Base-by-base conservation (phyloP, 2,888 invertebrate genomes). In the Perdita meconis region DNA sequence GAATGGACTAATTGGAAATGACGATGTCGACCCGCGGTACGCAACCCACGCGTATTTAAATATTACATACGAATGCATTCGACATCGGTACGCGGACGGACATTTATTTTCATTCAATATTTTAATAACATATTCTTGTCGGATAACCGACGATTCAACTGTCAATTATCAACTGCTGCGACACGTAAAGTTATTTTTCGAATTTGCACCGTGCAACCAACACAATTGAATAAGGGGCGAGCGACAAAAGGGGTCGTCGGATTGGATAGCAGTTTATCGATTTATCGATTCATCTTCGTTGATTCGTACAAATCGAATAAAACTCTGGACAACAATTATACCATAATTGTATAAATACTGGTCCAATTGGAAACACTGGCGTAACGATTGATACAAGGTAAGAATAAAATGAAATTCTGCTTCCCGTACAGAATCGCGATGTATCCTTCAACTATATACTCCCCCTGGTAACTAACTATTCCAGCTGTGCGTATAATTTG, bases 101-200 rank as follows among this genome's bases (percentile, higher is more conserved):
- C 56, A 47, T 77, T 76, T 76, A 83, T 83, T 80, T 83, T 83
- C 72, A 72, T 76, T 68, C 24, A 56, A 73, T 80, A 69, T 80
- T 73, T 70, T 65, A 80, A 83, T 82, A 80, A 82, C 77, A 59
- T 67, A 82, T 77, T 80, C 83, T 50, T 65, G 71, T 66, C 70
- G 36, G 44, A 69, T 47, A 69, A 65, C 40, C 73, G 53, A 63
- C 64, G 50, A 53, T 61, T 72, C 38, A 55, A 64, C 59, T 80
- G 83, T 82, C 80, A 80, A 80, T 83, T 80, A 77, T 80, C 42
- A 65, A 57, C 50, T 51, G 44, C 60, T 42, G 61, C 40, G 44
- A 61, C 51, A 61, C 63, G 57, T 77, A 60, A 67, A 77, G 66
- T n/a, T 71, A 71, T 78, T 78, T 66, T 78, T 71, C 61, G 57